A percentile compares a stretch with the other conserved stretches of the same genome.
Conservation (phyloP, 2,797 vertebrate species). For the Oryzias dopingdopingensis region DNA sequence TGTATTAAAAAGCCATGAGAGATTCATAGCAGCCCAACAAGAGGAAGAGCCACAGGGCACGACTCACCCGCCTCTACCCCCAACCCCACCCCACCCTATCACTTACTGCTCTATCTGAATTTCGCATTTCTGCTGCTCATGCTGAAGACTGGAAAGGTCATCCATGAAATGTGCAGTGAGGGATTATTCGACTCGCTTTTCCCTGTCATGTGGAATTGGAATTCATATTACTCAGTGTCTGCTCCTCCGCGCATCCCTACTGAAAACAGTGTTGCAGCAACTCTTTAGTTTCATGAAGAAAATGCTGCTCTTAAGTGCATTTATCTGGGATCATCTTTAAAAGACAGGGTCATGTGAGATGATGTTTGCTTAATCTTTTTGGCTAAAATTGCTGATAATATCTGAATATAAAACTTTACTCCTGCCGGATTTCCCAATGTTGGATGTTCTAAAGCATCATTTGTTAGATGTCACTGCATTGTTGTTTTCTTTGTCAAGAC, state of each 20-base stretch:
- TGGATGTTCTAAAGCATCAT: too few relatives aligned
- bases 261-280: slow-evolving; percentile 7
- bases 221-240: slow-evolving; percentile 60
- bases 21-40: slow-evolving; percentile 42
- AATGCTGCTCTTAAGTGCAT: too few relatives aligned
- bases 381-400: too few relatives aligned
- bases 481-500: too few relatives aligned
- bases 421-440: too few relatives aligned
- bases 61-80: slow-evolving; percentile 38
- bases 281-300: neutral
- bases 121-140: slow-evolving; percentile 56
- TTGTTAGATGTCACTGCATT: too few relatives aligned
- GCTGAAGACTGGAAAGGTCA: slow-evolving; percentile 71
- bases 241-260: slow-evolving; percentile 14
- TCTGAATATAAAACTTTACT: too few relatives aligned
- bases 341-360: too few relatives aligned
- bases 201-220: slow-evolving; percentile 56
- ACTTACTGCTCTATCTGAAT: slow-evolving; percentile 56
- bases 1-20: slow-evolving; percentile 60
- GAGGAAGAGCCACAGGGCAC: slow-evolving; percentile 53
- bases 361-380: too few relatives aligned
- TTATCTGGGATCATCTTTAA: too few relatives aligned
- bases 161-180: slow-evolving; percentile 63
- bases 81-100: slow-evolving; percentile 36
- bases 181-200: slow-evolving; percentile 65